Conservation (phyloP, 2,888 invertebrate species). For the Liposcelis brunnea region DNA sequence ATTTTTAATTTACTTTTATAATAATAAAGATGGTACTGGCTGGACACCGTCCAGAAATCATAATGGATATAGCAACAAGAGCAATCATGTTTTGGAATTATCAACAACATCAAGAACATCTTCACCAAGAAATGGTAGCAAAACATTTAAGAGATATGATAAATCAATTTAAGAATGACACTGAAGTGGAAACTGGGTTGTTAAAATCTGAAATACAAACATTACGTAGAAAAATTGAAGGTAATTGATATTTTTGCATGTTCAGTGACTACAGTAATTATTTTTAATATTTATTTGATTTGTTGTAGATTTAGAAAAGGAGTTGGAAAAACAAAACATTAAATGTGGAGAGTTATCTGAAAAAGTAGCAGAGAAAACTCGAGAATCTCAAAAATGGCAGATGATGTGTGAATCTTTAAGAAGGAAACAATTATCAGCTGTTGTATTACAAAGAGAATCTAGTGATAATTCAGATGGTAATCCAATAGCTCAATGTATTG, state of each 20-base stretch:
- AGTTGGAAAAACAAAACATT: slow-evolving; percentile 17
- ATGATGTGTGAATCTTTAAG: slow-evolving; percentile 3
- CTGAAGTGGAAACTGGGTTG: slow-evolving; percentile 13
- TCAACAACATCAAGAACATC: slow-evolving; percentile 22
- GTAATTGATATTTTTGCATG: slow-evolving; percentile 11
- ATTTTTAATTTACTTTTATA: background rate
- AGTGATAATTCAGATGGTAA: background rate
- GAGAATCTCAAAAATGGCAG: slow-evolving; percentile 15
- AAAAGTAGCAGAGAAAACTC: slow-evolving; percentile 17
- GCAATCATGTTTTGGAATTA: slow-evolving; percentile 29
- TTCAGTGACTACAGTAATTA: background rate
- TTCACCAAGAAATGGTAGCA: slow-evolving; percentile 14
- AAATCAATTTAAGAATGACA: slow-evolving; percentile 13
- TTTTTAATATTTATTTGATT: background rate
- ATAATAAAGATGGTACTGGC: slow-evolving; percentile 24
- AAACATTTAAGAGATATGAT: slow-evolving; percentile 13
- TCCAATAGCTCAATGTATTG: background rate
- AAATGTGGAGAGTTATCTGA: slow-evolving; percentile 18
- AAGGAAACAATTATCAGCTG: background rate
- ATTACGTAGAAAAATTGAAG: slow-evolving; percentile 14
- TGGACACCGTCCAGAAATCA: slow-evolving; percentile 27
- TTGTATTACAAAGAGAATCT: background rate
- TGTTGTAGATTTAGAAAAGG: slow-evolving; percentile 18
- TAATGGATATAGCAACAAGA: slow-evolving; percentile 26
- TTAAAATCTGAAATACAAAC: slow-evolving; percentile 15